Base-by-base conservation (phyloP, 2,888 invertebrate species). In the Drosophila koepferae region DNA sequence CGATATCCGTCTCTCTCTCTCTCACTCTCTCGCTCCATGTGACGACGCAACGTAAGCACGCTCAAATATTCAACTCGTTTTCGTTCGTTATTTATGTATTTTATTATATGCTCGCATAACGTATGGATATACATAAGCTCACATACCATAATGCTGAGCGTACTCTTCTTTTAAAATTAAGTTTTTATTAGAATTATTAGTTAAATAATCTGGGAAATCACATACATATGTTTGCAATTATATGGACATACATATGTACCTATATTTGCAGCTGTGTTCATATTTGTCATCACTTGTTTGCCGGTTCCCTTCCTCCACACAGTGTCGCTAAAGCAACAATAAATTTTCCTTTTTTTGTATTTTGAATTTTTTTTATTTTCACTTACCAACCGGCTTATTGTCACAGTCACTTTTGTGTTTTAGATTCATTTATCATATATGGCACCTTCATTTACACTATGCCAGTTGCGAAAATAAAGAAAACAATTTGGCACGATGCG, bases 301-400 rank as follows among this genome's bases (percentile, higher is more conserved):
- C 75, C 75, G 78, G 78, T 59, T 77, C 28, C 70, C 70, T 49
- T 20, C 53, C 18, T 14, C 40, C 14, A 16, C 38, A 34, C 43
- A 51, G 20, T 49, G 49, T 49, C 60, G 16, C 60, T 18, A 49
- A 48, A 40, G 48, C 48, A 48, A 28, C 48, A 9, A 38, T 38
- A 48, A 40, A 40, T 48, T 60, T 60, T 48, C 38, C 14, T 49
- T 48, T 14, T 48, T 5, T 53, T 34, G 20, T 36, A 2, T 31
- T 58, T 20, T 48, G 51, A 1, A 36, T 36, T 23, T 16, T 36
- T 36, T 43, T 54, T 54, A 4, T 20, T 58, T 53, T 59, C 64
- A 80, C 72, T 76, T 80, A 76, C 80, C 80, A 76, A 67, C 80
- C 81, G 78, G 78, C 81, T 61, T 68, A 59, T 68, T 76, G 34